Base-by-base conservation (phyloP, 2,113 vertebrate species). In the Rhineura floridana region DNA sequence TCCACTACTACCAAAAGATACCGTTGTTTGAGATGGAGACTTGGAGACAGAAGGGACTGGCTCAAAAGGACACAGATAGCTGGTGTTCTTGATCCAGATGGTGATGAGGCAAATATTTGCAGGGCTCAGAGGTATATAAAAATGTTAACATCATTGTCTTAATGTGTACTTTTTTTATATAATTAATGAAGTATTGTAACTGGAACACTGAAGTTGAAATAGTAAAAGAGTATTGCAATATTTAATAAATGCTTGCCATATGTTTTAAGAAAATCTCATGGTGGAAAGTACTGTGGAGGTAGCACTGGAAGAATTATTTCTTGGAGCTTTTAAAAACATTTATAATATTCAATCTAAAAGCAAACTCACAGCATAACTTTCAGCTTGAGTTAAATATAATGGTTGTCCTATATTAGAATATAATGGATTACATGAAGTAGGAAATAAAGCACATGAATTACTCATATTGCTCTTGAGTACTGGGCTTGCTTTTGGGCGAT, bases 401-500 rank as follows among this genome's bases (percentile, higher is more conserved):
- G 80, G 70, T 84, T 85, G 17, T 44, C 87, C 36, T 70, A 10
- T 84, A 80, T 19, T 83, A 9, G 67, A 90, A 33, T 67, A 48
- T 81, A 88, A 77, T 88, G 46, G 15, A 52, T 77, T 92, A 65
- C 36, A 50, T 42, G n/a, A 87, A 90, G 4, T 81, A 10, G 0
- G 0, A 79, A 63, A 28, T 28, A 19, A 8, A 67, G 4, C 36
- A 30, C 2, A 1, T 80, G 17, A 75, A 50, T 87, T 84, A 80
- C 81, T 90, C 55, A 73, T 39, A n/a, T 70, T 44, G 6, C 52
- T 84, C 65, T 67, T 30, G 23, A 84, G 4, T 48, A 25, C 42
- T 83, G 59, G n/a, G 44, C 50, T 87, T 75, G 33, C 12, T 88
- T 90, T 89, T 72, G 70, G 28, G 59, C 15, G 83, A 83, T 83